Base-by-base conservation (phyloP, 2,797 vertebrate species). In the Gadopsis marmoratus region DNA sequence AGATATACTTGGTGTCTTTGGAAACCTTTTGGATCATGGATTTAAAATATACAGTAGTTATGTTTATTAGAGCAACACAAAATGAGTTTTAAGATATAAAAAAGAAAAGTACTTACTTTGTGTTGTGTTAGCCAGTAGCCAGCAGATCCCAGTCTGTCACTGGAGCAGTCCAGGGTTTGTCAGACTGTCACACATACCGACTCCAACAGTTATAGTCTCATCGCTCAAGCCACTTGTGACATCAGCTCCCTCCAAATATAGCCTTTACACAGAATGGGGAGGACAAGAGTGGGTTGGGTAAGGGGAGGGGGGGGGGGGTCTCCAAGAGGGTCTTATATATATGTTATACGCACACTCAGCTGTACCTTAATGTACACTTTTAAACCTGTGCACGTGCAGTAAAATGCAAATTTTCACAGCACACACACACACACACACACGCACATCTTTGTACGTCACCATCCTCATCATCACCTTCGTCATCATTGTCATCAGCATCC, bases 221-320 rank as follows among this genome's bases (percentile, higher is more conserved):
- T 82, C 39, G 73, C 89, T 93, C 92, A 87, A 89, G 91, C 91
- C 93, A 91, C 93, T 94, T 89, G 90, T 96, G 95, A 96, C 95
- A 95, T 96, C 95, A 95, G 86, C 89, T 85, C 90, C 68, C 86
- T 94, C 94, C 94, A 95, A 95, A 96, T 95, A 96, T 95, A 95
- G 95, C 87, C 78, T 41, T 86, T 83, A 80, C 82, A 85, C 82
- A 86, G 85, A 84, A 72, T 76, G 74, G 66, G 59, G 71, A 37
- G 53, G 75, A 41, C 2, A 7, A 7, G 10, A 26, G 58, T 26
- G 26, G 26, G 26, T 26, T 26, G 26, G 26, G 26, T 26, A 26
- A 26, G 71, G 62, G 64, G 11, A 19, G 16, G 51, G 71, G 31
- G 16, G 55, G 71, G 17, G 26, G 78, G 65, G 59, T 26, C 61